Conservation (phyloP, 2,797 vertebrate species). For the Nyctibius grandis region DNA sequence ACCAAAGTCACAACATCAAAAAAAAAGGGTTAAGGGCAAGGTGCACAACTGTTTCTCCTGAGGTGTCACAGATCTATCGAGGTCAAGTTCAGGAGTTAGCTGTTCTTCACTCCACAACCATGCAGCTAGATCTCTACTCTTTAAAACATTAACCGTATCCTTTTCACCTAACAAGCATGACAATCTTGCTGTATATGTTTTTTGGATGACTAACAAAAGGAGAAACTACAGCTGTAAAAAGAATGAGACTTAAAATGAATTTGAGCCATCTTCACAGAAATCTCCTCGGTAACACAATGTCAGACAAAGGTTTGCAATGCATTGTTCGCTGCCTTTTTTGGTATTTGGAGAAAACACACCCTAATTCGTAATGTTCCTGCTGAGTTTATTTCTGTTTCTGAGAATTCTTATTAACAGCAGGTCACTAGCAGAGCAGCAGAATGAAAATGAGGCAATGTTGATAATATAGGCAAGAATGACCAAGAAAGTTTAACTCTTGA, state of each 20-base stretch:
- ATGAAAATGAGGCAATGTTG: constrained; percentile 23
- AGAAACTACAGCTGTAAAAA: constrained; percentile 27
- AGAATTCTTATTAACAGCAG: constrained; percentile 40
- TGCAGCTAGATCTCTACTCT: neutral
- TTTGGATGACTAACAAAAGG: constrained; percentile 13
- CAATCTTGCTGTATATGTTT: neutral
- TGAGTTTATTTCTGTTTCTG: constrained; percentile 48
- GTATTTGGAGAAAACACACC: constrained; percentile 28
- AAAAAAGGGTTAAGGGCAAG: neutral
- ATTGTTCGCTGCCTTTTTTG: constrained; percentile 10
- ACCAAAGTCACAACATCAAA: neutral
- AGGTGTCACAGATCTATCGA: neutral
- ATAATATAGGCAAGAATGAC: neutral
- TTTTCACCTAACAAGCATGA: neutral
- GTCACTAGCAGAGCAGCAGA: neutral
- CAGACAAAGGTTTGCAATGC: constrained; percentile 1
- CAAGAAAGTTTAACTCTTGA: neutral
- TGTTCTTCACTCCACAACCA: neutral
- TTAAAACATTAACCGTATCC: neutral
- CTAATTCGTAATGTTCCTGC: constrained; percentile 13
- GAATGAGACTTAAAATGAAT: constrained; percentile 14
- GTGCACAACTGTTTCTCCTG: neutral
- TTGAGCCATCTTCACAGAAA: constrained; percentile 15
- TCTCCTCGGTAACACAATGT: neutral
- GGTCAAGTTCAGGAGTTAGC: neutral